Percentiles rank a stretch among this genome's conserved stretches.
These are phyloP conservation scores for Chloropsis cyanopogon DNA, from an alignment of 2,113 vertebrate genomes.

Conservation along the genomic window DNA sequence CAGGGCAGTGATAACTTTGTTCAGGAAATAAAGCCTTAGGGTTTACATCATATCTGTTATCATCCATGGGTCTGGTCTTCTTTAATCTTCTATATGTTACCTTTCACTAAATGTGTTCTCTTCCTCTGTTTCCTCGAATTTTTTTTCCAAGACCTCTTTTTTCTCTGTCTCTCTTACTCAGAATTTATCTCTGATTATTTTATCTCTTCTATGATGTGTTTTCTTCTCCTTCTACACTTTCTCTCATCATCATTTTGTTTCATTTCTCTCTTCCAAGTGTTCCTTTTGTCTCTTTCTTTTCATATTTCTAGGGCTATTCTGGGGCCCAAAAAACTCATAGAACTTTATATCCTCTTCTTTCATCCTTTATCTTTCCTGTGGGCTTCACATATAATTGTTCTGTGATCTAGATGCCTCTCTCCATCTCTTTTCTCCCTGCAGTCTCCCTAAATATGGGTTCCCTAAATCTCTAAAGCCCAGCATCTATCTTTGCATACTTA, in stretches of 20 bases:
- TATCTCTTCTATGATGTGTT: neutral
- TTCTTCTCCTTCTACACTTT: slow-evolving; percentile 11
- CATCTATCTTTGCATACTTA: slow-evolving; percentile 70
- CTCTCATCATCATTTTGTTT: neutral
- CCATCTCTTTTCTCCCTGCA: slow-evolving; percentile 41
- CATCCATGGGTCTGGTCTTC: neutral
- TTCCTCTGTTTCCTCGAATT: neutral
- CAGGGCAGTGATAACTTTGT: neutral
- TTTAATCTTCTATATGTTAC: slow-evolving; percentile 30
- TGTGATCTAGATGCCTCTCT: neutral
- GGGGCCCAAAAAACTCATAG: neutral
- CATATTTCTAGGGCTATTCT: slow-evolving; percentile 9
- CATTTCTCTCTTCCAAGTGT: slow-evolving; percentile 28
- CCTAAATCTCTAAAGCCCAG: slow-evolving; percentile 63
- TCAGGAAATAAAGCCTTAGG: neutral
- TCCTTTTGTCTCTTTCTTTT: slow-evolving; percentile 12
- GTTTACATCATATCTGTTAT: neutral
- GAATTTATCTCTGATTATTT: neutral
- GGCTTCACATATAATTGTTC: neutral
- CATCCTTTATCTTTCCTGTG: neutral
- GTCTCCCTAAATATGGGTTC: neutral
- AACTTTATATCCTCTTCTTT: neutral
- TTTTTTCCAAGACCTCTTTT: neutral
- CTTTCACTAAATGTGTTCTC: slow-evolving; percentile 4
- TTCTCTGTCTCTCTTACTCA: slow-evolving; percentile 10